Base-by-base conservation (phyloP, 2,888 invertebrate genomes). In the Phytoseiulus persimilis region DNA sequence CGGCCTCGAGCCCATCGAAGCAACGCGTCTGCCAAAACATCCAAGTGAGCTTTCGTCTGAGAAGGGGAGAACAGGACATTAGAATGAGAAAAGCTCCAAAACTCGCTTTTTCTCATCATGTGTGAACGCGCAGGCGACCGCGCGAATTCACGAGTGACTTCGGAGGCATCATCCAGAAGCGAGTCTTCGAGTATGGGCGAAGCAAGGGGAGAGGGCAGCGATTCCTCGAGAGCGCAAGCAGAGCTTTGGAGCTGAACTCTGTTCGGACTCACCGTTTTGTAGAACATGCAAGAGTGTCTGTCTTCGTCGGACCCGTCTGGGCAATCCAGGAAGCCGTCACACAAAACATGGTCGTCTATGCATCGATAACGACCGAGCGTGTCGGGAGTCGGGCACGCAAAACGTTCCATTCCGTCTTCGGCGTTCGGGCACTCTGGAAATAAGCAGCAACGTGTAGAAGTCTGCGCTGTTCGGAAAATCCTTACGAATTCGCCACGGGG, bases 241-340 rank as follows among this genome's bases (percentile, higher is more conserved):
- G 18, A 6, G 28, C 14, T 65, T 1, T 6, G 11, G 14, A 14
- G 2, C 65, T 28, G 65, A 65, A 65, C 65, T 23, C 11, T 14
- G 23, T 65, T 65, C 18, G 65, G 28, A 65, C 65, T 65, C 94
- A 97, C 97, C 95, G 97, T 97, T 95, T 97, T 97, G 93, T 97
- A 97, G 94, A 97, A 97, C 97, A 97, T 97, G 94, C 97, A 97
- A 92, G 96, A 95, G 93, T 96, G 96, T 92, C 97, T 94, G 93
- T 97, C 96, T 93, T 97, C 97, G 93, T 97, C 97, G 93, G 97
- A 97, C 90, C 96, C 96, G 92, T 95, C 95, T 90, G 97, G 97
- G 93, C 97, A 97, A 94, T 97, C 97, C 93, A 96, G 95, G 94
- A 97, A 97, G 91, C 97, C 97, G 93, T 97, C 97, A 93, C 97